These are phyloP conservation scores for Ptilonorhynchus violaceus DNA, from an alignment of 2,113 vertebrate genomes.

Conservation along the genomic window DNA sequence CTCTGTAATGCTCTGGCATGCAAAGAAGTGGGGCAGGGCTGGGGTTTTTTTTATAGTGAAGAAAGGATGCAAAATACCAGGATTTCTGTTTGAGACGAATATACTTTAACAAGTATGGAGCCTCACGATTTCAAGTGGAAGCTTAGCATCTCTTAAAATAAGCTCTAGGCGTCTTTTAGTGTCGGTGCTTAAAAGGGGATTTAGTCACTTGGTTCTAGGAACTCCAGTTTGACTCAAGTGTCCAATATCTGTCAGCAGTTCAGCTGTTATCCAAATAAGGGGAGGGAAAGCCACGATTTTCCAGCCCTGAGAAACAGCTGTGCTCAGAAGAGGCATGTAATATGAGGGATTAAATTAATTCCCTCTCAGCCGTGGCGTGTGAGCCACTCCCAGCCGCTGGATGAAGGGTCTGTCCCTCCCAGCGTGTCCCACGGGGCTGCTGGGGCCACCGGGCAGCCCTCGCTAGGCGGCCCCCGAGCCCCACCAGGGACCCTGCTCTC, in stretches of 20 bases:
- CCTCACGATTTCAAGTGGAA: slow-evolving; percentile 9
- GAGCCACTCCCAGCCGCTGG: not conserved
- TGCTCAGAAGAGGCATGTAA: not conserved
- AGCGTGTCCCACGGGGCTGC: rapidly evolving
- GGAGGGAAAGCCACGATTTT: slow-evolving; percentile 51
- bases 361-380: not conserved
- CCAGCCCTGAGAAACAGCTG: slow-evolving; percentile 52
- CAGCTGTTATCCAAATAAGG: slow-evolving; percentile 37
- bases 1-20: not conserved
- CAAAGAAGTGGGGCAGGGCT: not conserved
- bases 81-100: not conserved
- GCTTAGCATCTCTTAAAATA: slow-evolving; percentile 61
- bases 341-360: not conserved
- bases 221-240: slow-evolving; percentile 31
- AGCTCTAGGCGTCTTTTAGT: not conserved
- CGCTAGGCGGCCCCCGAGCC: slow-evolving; percentile 37
- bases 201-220: slow-evolving; percentile 37
- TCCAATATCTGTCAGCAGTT: slow-evolving; percentile 5
- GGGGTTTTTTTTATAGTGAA: not conserved
- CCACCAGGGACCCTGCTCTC: not conserved
- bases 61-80: not conserved
- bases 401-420: rapidly evolving
- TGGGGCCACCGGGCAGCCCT: not conserved
- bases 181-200: slow-evolving; percentile 27
- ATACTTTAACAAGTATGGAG: not conserved